Percentiles rank a stretch among this genome's conserved stretches.
Evolutionary conservation across 2,797 vertebrate species (phyloP).

Genomic region (Anguilla obscura): DNA sequence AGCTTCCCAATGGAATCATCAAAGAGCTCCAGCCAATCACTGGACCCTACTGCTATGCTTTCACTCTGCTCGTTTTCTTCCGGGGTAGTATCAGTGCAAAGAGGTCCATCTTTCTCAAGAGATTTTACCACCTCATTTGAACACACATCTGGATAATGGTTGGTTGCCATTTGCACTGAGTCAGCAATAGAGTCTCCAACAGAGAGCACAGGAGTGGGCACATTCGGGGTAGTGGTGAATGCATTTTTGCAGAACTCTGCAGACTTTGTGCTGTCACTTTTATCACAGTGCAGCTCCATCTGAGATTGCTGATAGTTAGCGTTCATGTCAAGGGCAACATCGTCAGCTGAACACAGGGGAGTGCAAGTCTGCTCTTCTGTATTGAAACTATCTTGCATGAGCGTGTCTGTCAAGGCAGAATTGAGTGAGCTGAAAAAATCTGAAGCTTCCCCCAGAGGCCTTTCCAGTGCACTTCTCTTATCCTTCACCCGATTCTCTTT

Average conservation of each 20-base stretch:
- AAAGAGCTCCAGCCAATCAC: constrained; percentile 85
- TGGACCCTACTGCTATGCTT: constrained; percentile 34
- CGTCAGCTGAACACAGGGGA: neutral
- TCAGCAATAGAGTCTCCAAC: neutral
- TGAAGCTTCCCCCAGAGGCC: constrained; percentile 29
- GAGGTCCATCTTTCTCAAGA: constrained; percentile 30
- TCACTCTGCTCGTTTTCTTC: constrained; percentile 34
- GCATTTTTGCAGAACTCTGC: neutral
- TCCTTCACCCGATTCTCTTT: constrained; percentile 63
- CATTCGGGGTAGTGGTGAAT: neutral
- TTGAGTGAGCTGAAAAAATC: neutral
- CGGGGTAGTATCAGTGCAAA: constrained; percentile 18
- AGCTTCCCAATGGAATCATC: constrained; percentile 76
- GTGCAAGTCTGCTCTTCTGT: constrained; percentile 29
- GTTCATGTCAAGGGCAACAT: neutral
- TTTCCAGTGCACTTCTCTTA: neutral
- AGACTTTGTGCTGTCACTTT: neutral
- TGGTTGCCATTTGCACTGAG: neutral
- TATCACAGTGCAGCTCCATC: neutral
- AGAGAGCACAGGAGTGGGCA: neutral
- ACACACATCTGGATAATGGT: neutral
- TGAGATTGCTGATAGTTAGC: constrained; percentile 14
- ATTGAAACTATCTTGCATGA: constrained; percentile 35
- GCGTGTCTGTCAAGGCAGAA: neutral
- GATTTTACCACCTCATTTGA: constrained; percentile 35